Base-by-base conservation (phyloP, 53 echinoderm and acorn worm genomes). In the Antedon mediterranea region DNA sequence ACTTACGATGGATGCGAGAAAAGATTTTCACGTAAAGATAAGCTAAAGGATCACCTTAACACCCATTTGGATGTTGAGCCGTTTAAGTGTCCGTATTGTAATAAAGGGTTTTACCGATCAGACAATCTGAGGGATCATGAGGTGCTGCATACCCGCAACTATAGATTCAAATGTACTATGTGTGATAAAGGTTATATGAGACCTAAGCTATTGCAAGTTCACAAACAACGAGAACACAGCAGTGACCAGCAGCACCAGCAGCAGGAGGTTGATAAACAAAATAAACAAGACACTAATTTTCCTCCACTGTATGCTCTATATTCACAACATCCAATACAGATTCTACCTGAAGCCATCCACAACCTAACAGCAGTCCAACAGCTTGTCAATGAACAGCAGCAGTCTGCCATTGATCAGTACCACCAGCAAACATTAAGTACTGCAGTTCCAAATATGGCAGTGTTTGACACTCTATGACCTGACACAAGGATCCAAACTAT, bases 181-280 rank as follows among this genome's bases (percentile, higher is more conserved):
- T 98, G 98, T 73, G 74, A 80, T 43, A 90, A 88, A 42, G 98
- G 97, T 5, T 92, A 92, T 85, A 88, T 90, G 85, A 79, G 98
- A 76, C 98, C 92, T 0, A 98, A 98, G 71, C 79, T 83, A 14
- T 84, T 98, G 0, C 78, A 82, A 71, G 84, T 83, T 26, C 98
- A 98, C 57, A 78, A 80, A 28, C 73, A 78, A 75, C 34, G 71
- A 26, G 98, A 92, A 28, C 98, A 98, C 72, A 73, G 31, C 11
- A 23, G 29, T 13, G 28, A 29, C 6, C 4, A 4, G 6, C 4
- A 72, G 7, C 7, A 29, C 6, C 4, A 4, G 6, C 4, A 72
- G 7, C 7, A 28, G 6, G 28, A 76, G 28, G 23, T 5, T 3
- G 9, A 33, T 4, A 23, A 76, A 57, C 14, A 57, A 2, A 57